These are phyloP conservation scores for Heliconius erato DNA, from an alignment of 2,888 invertebrate species.

Conservation along the genomic window DNA sequence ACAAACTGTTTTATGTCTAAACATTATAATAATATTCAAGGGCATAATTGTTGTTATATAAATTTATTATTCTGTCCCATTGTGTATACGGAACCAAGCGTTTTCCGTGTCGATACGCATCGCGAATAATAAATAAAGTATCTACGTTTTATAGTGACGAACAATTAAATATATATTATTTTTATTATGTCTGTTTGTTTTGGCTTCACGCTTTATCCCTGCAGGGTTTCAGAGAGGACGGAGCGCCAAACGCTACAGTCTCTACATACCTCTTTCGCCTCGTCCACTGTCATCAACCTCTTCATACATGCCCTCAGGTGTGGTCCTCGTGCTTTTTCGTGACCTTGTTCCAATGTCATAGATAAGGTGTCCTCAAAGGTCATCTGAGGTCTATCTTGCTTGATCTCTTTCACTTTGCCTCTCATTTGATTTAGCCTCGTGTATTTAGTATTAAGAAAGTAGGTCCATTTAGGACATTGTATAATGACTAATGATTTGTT, in stretches of 20 bases:
- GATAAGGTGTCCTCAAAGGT: too few relatives aligned
- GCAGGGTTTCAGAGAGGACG: background rate
- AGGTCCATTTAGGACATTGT: too few relatives aligned
- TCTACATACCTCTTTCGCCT: too few relatives aligned
- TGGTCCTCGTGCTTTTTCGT: too few relatives aligned
- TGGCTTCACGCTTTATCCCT: background rate
- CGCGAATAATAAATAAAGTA: slow-evolving; percentile 32
- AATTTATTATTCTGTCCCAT: slow-evolving; percentile 22
- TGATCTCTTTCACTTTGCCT: too few relatives aligned
- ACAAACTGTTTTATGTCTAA: background rate
- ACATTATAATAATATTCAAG: background rate
- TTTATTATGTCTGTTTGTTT: background rate
- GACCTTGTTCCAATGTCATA: too few relatives aligned
- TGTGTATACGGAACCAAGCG: slow-evolving; percentile 40
- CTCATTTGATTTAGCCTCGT: too few relatives aligned
- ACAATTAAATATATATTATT: background rate
- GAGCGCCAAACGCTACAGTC: background rate
- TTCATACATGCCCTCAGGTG: too few relatives aligned
- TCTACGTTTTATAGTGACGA: background rate
- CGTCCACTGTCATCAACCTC: too few relatives aligned
- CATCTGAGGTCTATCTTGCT: too few relatives aligned
- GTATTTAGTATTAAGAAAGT: too few relatives aligned
- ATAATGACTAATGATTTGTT: too few relatives aligned
- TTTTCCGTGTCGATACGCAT: slow-evolving; percentile 37
- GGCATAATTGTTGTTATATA: slow-evolving; percentile 15